These are phyloP conservation scores for Busseola fusca DNA, from an alignment of 2,888 invertebrate genomes.

Conservation along the genomic window DNA sequence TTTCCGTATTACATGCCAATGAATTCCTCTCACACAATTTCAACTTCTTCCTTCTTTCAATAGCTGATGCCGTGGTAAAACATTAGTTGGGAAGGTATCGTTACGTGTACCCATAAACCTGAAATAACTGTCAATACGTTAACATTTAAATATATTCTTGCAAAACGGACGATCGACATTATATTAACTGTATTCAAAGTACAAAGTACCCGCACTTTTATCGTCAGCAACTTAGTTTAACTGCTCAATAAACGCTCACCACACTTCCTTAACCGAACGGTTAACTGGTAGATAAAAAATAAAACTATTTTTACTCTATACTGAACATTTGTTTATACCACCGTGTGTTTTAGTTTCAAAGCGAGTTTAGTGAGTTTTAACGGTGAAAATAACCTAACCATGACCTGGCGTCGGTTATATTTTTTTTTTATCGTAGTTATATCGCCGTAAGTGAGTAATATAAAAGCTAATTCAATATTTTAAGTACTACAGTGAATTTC, in stretches of 20 bases:
- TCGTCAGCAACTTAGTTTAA: slow-evolving; percentile 67
- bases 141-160: slow-evolving; percentile 20
- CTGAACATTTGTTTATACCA: slow-evolving; percentile 50
- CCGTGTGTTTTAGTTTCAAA: slow-evolving; percentile 42
- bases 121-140: background rate
- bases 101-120: background rate
- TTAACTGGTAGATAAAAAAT: slow-evolving; percentile 57
- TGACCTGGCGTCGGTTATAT: too few relatives aligned
- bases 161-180: slow-evolving; percentile 54
- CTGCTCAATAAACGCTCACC: slow-evolving; percentile 66
- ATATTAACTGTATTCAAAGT: slow-evolving; percentile 61
- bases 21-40: background rate
- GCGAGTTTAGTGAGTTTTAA: slow-evolving; percentile 6
- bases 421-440: background rate
- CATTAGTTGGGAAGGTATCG: background rate
- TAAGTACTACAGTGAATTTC: slow-evolving; percentile 2
- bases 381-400: slow-evolving; percentile 8
- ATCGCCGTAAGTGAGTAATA: background rate
- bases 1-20: background rate
- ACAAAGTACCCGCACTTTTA: slow-evolving; percentile 63
- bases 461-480: slow-evolving; percentile 10
- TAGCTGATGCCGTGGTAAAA: background rate
- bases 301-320: slow-evolving; percentile 58
- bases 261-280: slow-evolving; percentile 60
- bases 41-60: background rate